Conservation (phyloP, 2,888 invertebrate genomes). For the Choreutis nemorana region DNA sequence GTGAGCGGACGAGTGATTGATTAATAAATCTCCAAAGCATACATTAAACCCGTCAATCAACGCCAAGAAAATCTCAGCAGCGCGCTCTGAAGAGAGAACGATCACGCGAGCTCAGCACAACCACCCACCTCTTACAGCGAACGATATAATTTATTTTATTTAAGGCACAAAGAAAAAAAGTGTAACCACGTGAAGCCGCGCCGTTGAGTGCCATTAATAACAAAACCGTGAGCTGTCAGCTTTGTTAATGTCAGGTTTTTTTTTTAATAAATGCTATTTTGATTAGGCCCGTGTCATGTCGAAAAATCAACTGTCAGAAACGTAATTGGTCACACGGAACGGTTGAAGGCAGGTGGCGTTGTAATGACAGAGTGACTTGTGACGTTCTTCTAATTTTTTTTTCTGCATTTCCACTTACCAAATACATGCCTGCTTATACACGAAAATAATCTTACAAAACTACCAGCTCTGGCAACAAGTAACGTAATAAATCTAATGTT, state of each 20-base stretch:
- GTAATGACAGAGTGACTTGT: conserved; percentile 30
- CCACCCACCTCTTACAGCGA: conserved; percentile 32
- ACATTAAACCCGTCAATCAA: conserved; percentile 55
- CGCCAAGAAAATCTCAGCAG: conserved; percentile 22
- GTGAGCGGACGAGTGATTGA: conserved; percentile 52
- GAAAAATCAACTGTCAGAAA: conserved; percentile 66
- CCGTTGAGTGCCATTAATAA: conserved; percentile 49
- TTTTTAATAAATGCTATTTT: conserved; percentile 65
- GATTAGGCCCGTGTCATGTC: conserved; percentile 70
- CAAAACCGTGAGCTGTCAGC: conserved; percentile 62
- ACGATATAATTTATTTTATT: conserved; percentile 52
- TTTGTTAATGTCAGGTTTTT: conserved; percentile 56
- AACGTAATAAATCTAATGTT: too few relatives aligned
- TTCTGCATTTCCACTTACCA: too few relatives aligned
- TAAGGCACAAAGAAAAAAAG: conserved; percentile 35
- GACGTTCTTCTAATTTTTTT: conserved; percentile 12
- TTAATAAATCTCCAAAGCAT: conserved; percentile 43
- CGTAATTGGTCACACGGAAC: conserved; percentile 62
- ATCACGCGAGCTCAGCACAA: conserved; percentile 30
- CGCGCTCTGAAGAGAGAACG: conserved; percentile 41
- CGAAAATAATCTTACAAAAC: too few relatives aligned
- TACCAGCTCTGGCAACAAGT: too few relatives aligned
- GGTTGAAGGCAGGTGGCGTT: conserved; percentile 35
- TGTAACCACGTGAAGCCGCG: conserved; percentile 18
- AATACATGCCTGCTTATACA: too few relatives aligned